Percentiles rank a stretch among this genome's conserved stretches.
phyloP scores from a whole-genome alignment of 2,888 invertebrate genomes.

The Scotopteryx bipunctaria region DNA sequence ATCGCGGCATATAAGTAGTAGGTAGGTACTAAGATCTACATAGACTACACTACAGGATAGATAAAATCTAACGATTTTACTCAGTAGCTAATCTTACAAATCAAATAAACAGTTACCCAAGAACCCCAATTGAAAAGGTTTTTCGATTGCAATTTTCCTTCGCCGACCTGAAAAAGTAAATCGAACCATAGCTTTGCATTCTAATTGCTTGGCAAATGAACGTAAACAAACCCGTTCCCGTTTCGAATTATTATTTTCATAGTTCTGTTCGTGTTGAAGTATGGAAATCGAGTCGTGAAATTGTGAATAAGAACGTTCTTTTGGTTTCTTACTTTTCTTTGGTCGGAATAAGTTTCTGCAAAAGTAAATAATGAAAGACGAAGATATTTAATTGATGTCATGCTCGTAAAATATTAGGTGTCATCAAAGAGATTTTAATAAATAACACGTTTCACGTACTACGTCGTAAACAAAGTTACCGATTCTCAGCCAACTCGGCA shows the following conservation, averaged over 20 bases:
- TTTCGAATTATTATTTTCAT: constrained; percentile 32
- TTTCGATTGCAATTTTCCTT: constrained; percentile 46
- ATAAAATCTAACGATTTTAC: not conserved
- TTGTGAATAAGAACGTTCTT: constrained; percentile 16
- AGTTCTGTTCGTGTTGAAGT: constrained; percentile 16
- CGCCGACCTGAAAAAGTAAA: constrained; percentile 45
- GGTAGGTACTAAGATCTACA: too few species aligned
- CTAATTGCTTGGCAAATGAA: constrained; percentile 52
- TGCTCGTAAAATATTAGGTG: too few species aligned
- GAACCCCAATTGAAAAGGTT: constrained; percentile 37
- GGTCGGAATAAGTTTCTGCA: not conserved
- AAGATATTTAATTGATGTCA: not conserved
- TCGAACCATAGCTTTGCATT: constrained; percentile 52
- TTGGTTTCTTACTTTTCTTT: constrained; percentile 12
- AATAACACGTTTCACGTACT: constrained; percentile 45
- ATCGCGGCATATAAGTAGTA: too few species aligned
- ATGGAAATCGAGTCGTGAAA: constrained; percentile 28
- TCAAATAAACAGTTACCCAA: constrained; percentile 24
- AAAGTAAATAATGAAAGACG: not conserved
- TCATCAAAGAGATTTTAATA: constrained; percentile 31
- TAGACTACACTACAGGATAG: too few species aligned
- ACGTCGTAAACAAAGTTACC: constrained; percentile 53
- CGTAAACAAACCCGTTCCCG: constrained; percentile 35
- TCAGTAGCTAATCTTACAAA: constrained; percentile 3
- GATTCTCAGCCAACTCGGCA: constrained; percentile 51